phyloP scores from a whole-genome alignment of 1,140 invertebrate genomes.

The Probaryconus sp. region DNA sequence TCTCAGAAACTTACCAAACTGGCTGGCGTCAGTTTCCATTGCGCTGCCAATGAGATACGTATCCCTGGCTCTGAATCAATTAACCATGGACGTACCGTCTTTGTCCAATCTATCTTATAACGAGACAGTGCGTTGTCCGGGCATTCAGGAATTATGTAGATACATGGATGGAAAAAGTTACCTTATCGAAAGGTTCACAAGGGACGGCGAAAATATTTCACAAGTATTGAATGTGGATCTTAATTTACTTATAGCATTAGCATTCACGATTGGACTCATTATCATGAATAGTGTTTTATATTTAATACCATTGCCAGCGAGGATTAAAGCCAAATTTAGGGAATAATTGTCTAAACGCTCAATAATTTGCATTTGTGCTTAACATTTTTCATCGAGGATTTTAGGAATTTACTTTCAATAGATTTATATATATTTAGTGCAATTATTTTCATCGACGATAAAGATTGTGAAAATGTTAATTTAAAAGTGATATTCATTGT shows the following conservation, averaged over 20 bases:
- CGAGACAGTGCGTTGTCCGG: slow-evolving; percentile 78
- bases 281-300: slow-evolving; percentile 92
- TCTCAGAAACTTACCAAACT: slow-evolving; percentile 77
- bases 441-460: too few species aligned
- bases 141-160: slow-evolving; percentile 80
- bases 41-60: slow-evolving; percentile 73
- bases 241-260: slow-evolving; percentile 90
- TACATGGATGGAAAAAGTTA: slow-evolving; percentile 86
- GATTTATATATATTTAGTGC: too few species aligned
- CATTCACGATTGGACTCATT: slow-evolving; percentile 88
- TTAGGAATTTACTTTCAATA: too few species aligned
- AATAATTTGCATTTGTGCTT: neutral
- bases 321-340: slow-evolving; percentile 92
- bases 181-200: slow-evolving; percentile 85
- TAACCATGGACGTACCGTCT: slow-evolving; percentile 66
- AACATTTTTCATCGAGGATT: too few species aligned
- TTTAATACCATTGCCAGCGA: slow-evolving; percentile 89
- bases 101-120: slow-evolving; percentile 77
- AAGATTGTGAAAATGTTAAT: too few species aligned
- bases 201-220: slow-evolving; percentile 81
- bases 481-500: too few species aligned
- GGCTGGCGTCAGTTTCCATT: slow-evolving; percentile 68
- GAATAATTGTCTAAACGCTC: slow-evolving; percentile 78
- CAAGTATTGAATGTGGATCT: slow-evolving; percentile 84
- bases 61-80: slow-evolving; percentile 71